Evolutionary conservation across 2,888 invertebrate genomes (phyloP).

Genomic region (Catocala sponsa): DNA sequence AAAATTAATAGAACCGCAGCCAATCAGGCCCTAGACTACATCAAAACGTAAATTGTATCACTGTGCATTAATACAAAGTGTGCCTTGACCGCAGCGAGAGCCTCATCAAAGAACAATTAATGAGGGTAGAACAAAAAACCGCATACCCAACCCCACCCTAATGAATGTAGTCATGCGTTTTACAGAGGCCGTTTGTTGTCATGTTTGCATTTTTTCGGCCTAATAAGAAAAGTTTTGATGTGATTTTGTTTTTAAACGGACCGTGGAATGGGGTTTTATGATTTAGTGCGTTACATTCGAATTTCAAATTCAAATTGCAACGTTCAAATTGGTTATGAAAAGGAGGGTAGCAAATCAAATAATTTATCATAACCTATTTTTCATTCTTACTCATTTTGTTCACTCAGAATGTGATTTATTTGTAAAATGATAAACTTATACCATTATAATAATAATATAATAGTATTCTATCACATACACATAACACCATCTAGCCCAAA

Average conservation of each 20-base stretch:
- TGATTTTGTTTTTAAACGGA: conserved; percentile 13
- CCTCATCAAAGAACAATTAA: conserved; percentile 71
- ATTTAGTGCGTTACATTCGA: not conserved
- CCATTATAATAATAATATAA: too few species aligned
- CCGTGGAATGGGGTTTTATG: conserved; percentile 5
- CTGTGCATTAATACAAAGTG: conserved; percentile 53
- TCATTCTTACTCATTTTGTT: too few species aligned
- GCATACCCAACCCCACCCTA: conserved; percentile 48
- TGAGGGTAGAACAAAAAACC: conserved; percentile 63
- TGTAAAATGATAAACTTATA: too few species aligned
- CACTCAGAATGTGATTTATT: too few species aligned
- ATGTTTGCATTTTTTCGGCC: conserved; percentile 23
- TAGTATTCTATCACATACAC: too few species aligned
- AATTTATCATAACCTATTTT: too few species aligned
- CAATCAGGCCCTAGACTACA: conserved; percentile 16
- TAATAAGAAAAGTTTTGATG: conserved; percentile 17
- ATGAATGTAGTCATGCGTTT: conserved; percentile 57
- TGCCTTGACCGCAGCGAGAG: conserved; percentile 44
- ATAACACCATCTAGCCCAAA: too few species aligned
- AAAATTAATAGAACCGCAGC: not conserved
- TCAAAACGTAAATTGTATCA: conserved; percentile 38
- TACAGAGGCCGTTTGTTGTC: conserved; percentile 20
- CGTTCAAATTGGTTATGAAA: not conserved
- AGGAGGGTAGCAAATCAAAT: too few species aligned
- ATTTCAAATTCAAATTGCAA: not conserved